Evolutionary conservation across 1,140 invertebrate species (phyloP).

Genomic region (Berghia stephanieae): DNA sequence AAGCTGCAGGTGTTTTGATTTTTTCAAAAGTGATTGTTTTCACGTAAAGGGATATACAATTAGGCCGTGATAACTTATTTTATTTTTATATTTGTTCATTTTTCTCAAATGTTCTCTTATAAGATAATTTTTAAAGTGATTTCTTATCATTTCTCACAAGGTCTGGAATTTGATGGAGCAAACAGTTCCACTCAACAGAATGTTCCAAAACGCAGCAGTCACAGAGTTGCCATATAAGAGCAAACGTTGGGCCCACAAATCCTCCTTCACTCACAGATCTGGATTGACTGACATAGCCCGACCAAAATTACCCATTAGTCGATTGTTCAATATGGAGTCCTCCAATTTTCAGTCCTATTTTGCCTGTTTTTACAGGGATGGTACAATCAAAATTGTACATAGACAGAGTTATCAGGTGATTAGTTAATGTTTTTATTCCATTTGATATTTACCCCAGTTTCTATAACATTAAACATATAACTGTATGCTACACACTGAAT

Average conservation of each 20-base stretch:
- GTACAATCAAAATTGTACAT: conserved; percentile 79
- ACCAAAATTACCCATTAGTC: conserved; percentile 58
- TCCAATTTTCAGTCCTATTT: conserved; percentile 76
- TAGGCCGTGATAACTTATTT: no score
- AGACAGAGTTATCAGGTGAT: conserved; percentile 78
- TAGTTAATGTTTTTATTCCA: conserved; percentile 32
- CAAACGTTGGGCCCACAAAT: conserved; percentile 76
- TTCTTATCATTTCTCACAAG: no score
- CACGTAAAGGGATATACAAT: no score
- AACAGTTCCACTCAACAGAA: conserved; percentile 79
- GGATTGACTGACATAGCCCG: conserved; percentile 55
- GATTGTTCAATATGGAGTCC: conserved; percentile 73
- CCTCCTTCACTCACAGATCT: conserved; percentile 54
- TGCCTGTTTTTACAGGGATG: conserved; percentile 79
- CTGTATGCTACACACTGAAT: no score
- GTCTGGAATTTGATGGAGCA: conserved; percentile 88
- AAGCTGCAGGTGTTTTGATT: no score
- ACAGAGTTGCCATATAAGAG: conserved; percentile 67
- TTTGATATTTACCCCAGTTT: no score
- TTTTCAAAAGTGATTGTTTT: no score
- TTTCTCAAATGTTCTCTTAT: no score
- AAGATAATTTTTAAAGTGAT: no score
- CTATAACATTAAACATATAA: no score
- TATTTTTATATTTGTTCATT: no score
- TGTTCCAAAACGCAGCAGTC: conserved; percentile 74